A percentile compares a stretch with the other conserved stretches of the same genome.
Conservation (phyloP, 2,888 invertebrate species). For the Mantis religiosa region DNA sequence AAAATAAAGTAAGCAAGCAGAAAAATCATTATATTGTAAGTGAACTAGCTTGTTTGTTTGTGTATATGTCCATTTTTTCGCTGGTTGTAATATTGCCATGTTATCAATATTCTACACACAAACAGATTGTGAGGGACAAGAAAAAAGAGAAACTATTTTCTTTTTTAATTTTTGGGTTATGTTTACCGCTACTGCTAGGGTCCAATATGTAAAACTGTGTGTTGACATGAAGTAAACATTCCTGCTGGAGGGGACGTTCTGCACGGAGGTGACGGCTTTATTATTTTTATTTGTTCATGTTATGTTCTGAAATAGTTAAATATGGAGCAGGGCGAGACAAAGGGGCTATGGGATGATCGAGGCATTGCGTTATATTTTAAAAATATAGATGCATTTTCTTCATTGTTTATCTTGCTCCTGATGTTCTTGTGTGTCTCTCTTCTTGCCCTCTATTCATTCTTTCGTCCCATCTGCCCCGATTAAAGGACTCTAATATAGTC, state of each 20-base stretch:
- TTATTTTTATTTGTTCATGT: neutral
- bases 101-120: conserved; percentile 14
- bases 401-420: neutral
- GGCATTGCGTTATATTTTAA: neutral
- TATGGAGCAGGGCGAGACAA: neutral
- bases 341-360: neutral
- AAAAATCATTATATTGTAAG: conserved; percentile 24
- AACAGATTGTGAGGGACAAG: conserved; percentile 17
- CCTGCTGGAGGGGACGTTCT: conserved; percentile 18
- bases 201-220: conserved; percentile 29
- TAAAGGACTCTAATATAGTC: neutral
- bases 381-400: neutral
- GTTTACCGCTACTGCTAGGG: conserved; percentile 29
- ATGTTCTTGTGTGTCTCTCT: neutral
- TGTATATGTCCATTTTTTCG: conserved; percentile 32
- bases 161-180: conserved; percentile 28
- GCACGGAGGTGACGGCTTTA: conserved; percentile 9
- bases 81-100: conserved; percentile 31
- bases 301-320: neutral
- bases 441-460: neutral
- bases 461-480: neutral
- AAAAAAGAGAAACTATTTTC: conserved; percentile 26
- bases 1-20: conserved; percentile 2
- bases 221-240: conserved; percentile 13
- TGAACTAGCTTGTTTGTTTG: conserved; percentile 31